Base-by-base conservation (phyloP, 2,888 invertebrate species). In the Agriopis leucophaearia region DNA sequence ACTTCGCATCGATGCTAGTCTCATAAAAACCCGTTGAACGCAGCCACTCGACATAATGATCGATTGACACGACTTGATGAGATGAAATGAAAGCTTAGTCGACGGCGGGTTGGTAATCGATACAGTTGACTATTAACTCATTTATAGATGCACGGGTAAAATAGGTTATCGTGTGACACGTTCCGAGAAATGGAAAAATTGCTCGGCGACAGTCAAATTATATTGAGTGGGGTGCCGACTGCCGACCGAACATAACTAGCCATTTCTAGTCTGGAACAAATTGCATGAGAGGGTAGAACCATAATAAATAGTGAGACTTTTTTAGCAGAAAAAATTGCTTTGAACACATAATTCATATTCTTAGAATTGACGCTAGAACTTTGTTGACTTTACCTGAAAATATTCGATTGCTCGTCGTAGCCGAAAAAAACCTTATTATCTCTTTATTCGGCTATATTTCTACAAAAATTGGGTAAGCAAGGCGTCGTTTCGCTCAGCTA, bases 31-130 rank as follows among this genome's bases (percentile, higher is more conserved):
- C 50, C 51, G 40, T 48, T 40, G 66, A 54, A 54, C n/a, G 59
- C 51, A 50, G 40, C 55, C 40, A 60, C 56, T 48, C 45, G 57
- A 67, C 69, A 15, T 67, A 54, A 63, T 68, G 63, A 68, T 64
- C 50, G 56, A 68, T 68, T 58, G 66, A 67, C 62, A 58, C 63
- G 77, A 56, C 66, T 71, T 55, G 64, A 66, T 51, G 58, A 40
- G 54, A 67, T 69, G 74, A 79, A 48, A 59, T 55, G 55, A 55
- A 76, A 78, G 79, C 66, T 70, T 70, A 55, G 55, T 50, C 52
- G 63, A 47, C 38, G 45, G 45, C 45, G 55, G 55, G 57, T 54
- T 66, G 70, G 58, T 66, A 59, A 70, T 74, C 74, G 69, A 74
- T 74, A 47, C 62, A 64, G 65, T 66, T 55, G 51, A 45, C 59